Base-by-base conservation (phyloP, 2,113 vertebrate species). In the Siniperca knerii region DNA sequence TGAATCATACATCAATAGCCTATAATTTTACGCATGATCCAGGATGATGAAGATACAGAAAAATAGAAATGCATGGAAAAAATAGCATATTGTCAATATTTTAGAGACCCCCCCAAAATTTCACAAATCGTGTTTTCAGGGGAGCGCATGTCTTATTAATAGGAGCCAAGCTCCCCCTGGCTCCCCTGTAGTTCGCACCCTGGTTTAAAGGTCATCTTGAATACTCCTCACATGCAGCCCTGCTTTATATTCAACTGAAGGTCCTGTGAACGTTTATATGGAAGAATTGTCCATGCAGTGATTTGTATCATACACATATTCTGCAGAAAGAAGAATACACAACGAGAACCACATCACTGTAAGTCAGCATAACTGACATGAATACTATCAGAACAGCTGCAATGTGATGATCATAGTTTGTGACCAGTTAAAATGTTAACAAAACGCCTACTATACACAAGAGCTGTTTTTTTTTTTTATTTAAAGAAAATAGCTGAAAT, bases 281-380 rank as follows among this genome's bases (percentile, higher is more conserved):
- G 69, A 44, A 18, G 62, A 83, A 62, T 35, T 65, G 74, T 81
- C 91, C 67, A 74, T 81, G 71, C 75, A 89, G 60, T 75, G 85
- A 76, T 90, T 83, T 66, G 58, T 75, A 65, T 84, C 66, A 77
- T 82, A 73, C 29, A 64, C 16, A 78, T 81, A 66, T 75, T 88
- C 72, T 84, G 73, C 29, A 46, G 58, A 76, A n/a, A 72, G 70
- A 68, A 61, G 42, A 85, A 74, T 73, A 70, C 52, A 33, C 50
- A 58, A 64, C 5, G 58, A 42, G 58, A 77, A 72, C 46, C 37
- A 65, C n/a, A 72, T 40, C n/a, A 69, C 8, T 75, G 50, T 11
- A 75, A 58, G 61, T 82, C 69, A 68, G 25, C 60, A 57, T 68
- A 75, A 82, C 67, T 70, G 77, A 37, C 77, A 65, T 60, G 20